phyloP scores from a whole-genome alignment of 1,140 invertebrate species.

The Cyclargus thomasi region DNA sequence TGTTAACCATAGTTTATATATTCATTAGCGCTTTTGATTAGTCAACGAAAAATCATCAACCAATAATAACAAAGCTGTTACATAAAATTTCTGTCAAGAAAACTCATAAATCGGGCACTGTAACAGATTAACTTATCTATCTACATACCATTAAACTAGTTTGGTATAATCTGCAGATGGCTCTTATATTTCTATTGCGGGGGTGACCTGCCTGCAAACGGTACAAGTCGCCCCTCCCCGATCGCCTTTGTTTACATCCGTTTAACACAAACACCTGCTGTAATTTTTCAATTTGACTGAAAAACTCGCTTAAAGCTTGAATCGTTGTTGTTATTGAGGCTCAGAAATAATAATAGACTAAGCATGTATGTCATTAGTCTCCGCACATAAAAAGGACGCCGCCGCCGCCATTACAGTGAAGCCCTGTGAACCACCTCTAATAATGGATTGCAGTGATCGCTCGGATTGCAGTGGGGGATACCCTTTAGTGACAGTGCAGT shows the following conservation, averaged over 20 bases:
- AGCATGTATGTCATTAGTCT: conserved; percentile 53
- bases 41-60: no score
- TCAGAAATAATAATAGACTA: conserved; percentile 34
- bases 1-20: no score
- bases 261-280: conserved; percentile 18
- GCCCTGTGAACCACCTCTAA: conserved; percentile 30
- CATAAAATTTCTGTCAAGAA: no score
- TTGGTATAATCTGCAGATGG: conserved; percentile 24
- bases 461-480: conserved; percentile 70
- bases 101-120: no score
- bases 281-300: conserved; percentile 24
- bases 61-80: no score
- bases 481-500: conserved; percentile 63
- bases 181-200: conserved; percentile 29
- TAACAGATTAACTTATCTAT: no score
- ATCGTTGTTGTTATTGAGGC: conserved; percentile 42
- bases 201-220: conserved; percentile 39
- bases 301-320: conserved; percentile 43
- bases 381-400: conserved; percentile 50
- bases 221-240: conserved; percentile 31
- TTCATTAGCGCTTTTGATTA: no score
- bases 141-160: no score
- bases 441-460: conserved; percentile 67
- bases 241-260: conserved; percentile 16
- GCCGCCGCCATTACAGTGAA: conserved; percentile 58